Conservation (phyloP, 2,113 vertebrate genomes). For the Actinemys pallida region DNA sequence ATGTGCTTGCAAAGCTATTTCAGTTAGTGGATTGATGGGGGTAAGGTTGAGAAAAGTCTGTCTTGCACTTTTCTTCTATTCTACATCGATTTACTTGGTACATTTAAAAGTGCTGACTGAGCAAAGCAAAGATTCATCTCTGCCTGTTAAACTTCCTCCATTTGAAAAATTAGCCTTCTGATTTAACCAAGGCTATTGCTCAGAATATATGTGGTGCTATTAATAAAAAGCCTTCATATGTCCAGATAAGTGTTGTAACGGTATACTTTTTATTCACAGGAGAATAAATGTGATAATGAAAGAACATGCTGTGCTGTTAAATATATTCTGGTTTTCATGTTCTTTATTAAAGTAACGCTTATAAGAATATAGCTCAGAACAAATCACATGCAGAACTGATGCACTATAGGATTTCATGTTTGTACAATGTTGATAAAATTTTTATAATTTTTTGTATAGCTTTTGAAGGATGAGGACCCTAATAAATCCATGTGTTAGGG, state of each 20-base stretch:
- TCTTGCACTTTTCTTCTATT: not conserved
- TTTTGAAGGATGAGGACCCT: not conserved
- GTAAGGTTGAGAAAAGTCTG: not conserved
- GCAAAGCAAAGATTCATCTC: not conserved
- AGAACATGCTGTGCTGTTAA: not conserved
- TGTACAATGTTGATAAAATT: not conserved
- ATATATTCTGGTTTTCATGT: not conserved
- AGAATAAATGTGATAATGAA: not conserved
- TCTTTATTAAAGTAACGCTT: not conserved
- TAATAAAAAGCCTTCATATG: not conserved
- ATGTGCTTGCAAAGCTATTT: not conserved
- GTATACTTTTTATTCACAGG: not conserved
- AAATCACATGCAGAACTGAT: not conserved
- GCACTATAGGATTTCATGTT: not conserved
- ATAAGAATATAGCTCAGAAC: not conserved
- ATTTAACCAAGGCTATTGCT: not conserved
- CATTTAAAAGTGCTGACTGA: not conserved
- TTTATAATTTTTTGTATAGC: not conserved
- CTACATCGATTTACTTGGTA: not conserved
- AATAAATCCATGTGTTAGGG: not conserved
- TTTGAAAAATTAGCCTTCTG: not conserved
- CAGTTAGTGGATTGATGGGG: fast-evolving
- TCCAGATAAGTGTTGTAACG: not conserved
- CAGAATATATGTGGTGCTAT: not conserved
- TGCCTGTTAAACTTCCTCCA: not conserved